A percentile compares a stretch with the other conserved stretches of the same genome.
Evolutionary conservation across 2,113 vertebrate genomes (phyloP).

Genomic region (Trogon surrucura): DNA sequence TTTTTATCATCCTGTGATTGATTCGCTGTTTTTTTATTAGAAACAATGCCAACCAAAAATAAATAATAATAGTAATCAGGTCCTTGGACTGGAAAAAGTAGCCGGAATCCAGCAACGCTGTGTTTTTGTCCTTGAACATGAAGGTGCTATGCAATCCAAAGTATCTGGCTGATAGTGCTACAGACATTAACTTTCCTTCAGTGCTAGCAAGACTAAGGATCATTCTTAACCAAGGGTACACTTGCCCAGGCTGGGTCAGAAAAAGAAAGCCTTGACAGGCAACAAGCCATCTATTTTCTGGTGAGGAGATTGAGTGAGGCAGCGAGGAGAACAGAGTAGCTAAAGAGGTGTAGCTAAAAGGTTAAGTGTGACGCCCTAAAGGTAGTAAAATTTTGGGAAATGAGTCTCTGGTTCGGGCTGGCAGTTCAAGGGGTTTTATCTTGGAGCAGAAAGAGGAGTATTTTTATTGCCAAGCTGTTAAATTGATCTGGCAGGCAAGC

Average conservation of each 20-base stretch:
- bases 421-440: background rate
- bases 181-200: background rate
- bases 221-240: background rate
- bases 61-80: background rate
- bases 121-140: background rate
- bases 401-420: accelerated
- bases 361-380: background rate
- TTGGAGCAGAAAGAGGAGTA: background rate
- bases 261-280: background rate
- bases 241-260: background rate
- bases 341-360: background rate
- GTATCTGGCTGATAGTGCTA: background rate
- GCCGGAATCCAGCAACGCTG: background rate
- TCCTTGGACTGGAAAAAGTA: background rate
- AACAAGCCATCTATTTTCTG: background rate
- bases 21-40: background rate
- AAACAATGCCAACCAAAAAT: background rate
- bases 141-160: accelerated
- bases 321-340: background rate
- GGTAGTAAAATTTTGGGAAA: background rate
- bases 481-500: background rate
- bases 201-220: background rate
- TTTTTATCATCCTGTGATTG: background rate
- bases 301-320: accelerated
- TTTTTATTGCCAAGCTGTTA: background rate